Conservation (phyloP, 2,888 invertebrate species). For the Nematopogon swammerdamellus region DNA sequence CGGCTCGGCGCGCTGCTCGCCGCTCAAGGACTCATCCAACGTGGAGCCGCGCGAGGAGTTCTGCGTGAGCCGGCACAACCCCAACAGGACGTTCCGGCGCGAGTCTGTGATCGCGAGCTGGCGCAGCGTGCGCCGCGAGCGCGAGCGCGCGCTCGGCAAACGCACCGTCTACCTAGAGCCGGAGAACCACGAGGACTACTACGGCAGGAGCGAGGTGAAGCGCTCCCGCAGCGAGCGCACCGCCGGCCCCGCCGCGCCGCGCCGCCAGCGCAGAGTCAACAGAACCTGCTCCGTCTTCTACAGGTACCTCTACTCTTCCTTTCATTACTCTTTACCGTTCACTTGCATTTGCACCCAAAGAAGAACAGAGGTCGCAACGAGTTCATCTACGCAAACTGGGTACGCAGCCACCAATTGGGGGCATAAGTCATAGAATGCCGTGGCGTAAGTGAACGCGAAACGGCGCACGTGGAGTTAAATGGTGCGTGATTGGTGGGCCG, state of each 20-base stretch:
- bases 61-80: conserved; percentile 48
- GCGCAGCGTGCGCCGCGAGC: conserved; percentile 48
- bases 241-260: conserved; percentile 21
- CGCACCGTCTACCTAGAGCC: conserved; percentile 41
- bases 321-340: no score
- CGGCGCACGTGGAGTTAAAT: no score
- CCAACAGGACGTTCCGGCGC: conserved; percentile 46
- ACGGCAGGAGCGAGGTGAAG: conserved; percentile 44
- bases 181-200: conserved; percentile 40
- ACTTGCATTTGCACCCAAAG: no score
- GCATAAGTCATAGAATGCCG: no score
- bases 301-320: no score
- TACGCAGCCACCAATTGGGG: no score
- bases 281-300: conserved; percentile 46
- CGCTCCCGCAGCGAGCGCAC: conserved; percentile 46
- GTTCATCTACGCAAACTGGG: no score
- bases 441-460: no score
- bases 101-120: conserved; percentile 52
- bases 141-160: conserved; percentile 46
- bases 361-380: no score
- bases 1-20: conserved; percentile 31
- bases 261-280: conserved; percentile 39
- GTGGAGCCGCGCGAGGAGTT: conserved; percentile 46
- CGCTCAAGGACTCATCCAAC: conserved; percentile 45
- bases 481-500: no score